These are phyloP conservation scores for Ricordea florida DNA, from an alignment of 92 coral and sea anemone species.

Conservation along the genomic window DNA sequence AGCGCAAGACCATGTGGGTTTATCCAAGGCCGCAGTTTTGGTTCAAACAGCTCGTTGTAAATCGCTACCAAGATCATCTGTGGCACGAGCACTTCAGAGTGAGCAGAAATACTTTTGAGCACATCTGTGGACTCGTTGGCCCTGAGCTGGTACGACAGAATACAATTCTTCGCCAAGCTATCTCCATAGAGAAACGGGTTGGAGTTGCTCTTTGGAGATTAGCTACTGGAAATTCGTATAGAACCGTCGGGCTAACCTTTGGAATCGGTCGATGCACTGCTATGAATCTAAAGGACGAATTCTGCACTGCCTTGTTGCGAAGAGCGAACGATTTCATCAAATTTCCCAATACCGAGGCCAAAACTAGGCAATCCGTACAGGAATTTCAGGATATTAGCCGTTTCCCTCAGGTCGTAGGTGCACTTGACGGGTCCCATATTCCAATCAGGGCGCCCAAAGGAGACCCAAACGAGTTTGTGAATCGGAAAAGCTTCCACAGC, in stretches of 20 bases:
- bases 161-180: constrained; percentile 35
- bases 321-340: constrained; percentile 32
- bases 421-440: constrained; percentile 43
- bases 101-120: constrained; percentile 28
- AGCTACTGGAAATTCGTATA: constrained; percentile 53
- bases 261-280: constrained; percentile 54
- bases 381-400: neutral
- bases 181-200: constrained; percentile 39
- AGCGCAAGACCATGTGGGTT: neutral
- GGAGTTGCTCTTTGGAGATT: constrained; percentile 52
- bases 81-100: too few relatives aligned
- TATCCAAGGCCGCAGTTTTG: neutral
- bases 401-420: constrained; percentile 35
- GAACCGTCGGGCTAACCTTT: constrained; percentile 40
- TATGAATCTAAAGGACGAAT: constrained; percentile 53
- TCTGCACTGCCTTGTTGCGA: constrained; percentile 45
- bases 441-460: constrained; percentile 9
- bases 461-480: constrained; percentile 27
- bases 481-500: constrained; percentile 44
- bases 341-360: constrained; percentile 20
- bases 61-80: constrained; percentile 9
- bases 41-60: neutral
- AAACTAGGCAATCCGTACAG: neutral
- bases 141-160: constrained; percentile 36
- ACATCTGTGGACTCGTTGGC: constrained; percentile 27